Base-by-base conservation (phyloP, 2,797 vertebrate genomes). In the Bucorvus abyssinicus region DNA sequence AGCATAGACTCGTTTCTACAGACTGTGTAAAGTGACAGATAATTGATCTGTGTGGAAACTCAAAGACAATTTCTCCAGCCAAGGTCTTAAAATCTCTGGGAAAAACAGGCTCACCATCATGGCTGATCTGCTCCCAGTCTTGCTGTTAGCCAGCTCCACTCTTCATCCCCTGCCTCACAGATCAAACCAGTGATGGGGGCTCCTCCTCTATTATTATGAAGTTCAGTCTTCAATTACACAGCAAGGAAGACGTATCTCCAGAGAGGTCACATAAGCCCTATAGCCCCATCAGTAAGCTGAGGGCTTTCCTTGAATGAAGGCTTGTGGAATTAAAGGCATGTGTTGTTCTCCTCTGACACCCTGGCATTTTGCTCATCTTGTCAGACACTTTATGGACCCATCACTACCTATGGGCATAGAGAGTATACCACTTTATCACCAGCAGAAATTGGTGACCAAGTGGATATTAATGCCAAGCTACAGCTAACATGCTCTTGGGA, bases 381-480 rank as follows among this genome's bases (percentile, higher is more conserved):
- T 67, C 22, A 49, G 27, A 32, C 36, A 84, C 53, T 40, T 88
- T 55, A 65, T 0, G 3, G 65, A 53, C 7, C 59, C 53, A 12
- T 14, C n/a, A 61, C 55, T 71, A 29, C 27, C 40, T 69, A n/a
- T 14, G 8, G 23, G 42, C 44, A 74, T 60, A 65, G 17, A 74
- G 29, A 70, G 12, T 12, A 59, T 15, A 74, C 0, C 0, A 21
- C 23, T 78, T 4, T n/a, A 59, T 10, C 22, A 21, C 36, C 3
- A 69, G 50, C 19, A 95, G 44, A 74, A 95, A 74, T 9, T 63
- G 40, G 50, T 71, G 21, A 42, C 64, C 57, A 32, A 84, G 65
- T 60, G 84, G 45, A 22, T 47, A 82, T 17, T 69, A 89, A 55
- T 44, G 76, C 12, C 29, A 69, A 2, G 3, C 15, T 30, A 59